Evolutionary conservation across 2,797 vertebrate species (phyloP).

Genomic region (Allobates femoralis): DNA sequence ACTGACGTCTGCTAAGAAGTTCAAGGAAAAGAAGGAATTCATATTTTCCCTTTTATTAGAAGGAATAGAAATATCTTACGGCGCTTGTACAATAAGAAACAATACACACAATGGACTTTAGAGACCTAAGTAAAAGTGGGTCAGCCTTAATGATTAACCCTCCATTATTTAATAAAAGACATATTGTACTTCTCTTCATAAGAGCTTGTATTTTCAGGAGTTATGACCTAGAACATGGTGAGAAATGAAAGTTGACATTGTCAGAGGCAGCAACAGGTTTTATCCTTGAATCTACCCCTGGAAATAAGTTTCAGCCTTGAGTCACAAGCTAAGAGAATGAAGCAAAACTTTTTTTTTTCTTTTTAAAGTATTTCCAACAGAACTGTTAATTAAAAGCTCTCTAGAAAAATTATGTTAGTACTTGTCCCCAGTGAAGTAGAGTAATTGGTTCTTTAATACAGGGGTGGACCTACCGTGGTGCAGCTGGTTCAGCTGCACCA

Average conservation of each 20-base stretch:
- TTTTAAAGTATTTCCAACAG: too few species aligned
- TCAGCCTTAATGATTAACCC: constrained; percentile 48
- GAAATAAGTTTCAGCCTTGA: background rate
- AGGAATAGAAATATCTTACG: constrained; percentile 39
- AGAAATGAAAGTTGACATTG: constrained; percentile 4
- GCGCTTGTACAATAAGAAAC: constrained; percentile 30
- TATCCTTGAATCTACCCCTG: constrained; percentile 1
- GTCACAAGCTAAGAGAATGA: background rate
- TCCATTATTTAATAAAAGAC: constrained; percentile 38
- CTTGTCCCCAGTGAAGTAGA: too few species aligned
- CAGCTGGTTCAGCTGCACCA: too few species aligned
- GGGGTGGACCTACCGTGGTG: too few species aligned
- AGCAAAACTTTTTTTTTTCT: background rate
- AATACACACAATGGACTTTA: constrained; percentile 31
- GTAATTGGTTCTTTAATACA: too few species aligned
- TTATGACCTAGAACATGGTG: constrained; percentile 17
- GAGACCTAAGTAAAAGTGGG: constrained; percentile 41
- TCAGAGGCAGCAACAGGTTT: constrained; percentile 11
- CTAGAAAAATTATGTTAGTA: too few species aligned
- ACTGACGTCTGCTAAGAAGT: constrained; percentile 14
- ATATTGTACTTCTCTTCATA: background rate
- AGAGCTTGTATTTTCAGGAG: background rate
- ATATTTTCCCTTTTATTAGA: constrained; percentile 35
- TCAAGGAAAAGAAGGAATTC: constrained; percentile 20
- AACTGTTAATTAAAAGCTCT: too few species aligned